Percentiles rank a stretch among this genome's conserved stretches.
These are phyloP conservation scores for Leucosticte australis DNA, from an alignment of 2,113 vertebrate species.

Conservation along the genomic window DNA sequence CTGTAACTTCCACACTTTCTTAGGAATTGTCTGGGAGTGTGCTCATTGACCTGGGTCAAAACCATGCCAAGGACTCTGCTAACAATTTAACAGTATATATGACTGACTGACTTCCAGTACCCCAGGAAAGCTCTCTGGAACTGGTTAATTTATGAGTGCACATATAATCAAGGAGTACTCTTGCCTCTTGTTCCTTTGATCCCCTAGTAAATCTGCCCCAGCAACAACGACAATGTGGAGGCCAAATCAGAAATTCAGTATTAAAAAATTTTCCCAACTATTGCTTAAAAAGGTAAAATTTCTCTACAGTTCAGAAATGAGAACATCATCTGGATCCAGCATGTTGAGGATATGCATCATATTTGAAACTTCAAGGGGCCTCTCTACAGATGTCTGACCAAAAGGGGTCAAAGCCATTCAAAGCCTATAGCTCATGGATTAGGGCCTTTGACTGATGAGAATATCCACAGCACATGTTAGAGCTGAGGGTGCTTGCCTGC, in stretches of 20 bases:
- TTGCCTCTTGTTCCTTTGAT: conserved; percentile 39
- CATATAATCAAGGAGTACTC: conserved; percentile 2
- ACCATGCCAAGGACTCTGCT: conserved; percentile 15
- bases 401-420: conserved; percentile 49
- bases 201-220: conserved; percentile 48
- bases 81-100: conserved; percentile 42
- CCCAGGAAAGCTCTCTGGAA: conserved; percentile 17
- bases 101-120: conserved; percentile 39
- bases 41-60: not conserved
- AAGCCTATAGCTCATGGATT: not conserved
- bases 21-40: not conserved
- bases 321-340: conserved; percentile 73
- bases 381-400: conserved; percentile 71
- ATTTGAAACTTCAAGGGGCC: conserved; percentile 67
- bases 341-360: conserved; percentile 65
- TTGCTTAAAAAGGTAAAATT: conserved; percentile 62
- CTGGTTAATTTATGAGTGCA: conserved; percentile 37
- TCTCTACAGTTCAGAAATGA: conserved; percentile 54
- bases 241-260: conserved; percentile 68
- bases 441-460: conserved; percentile 33
- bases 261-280: conserved; percentile 69
- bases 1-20: not conserved
- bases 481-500: not conserved
- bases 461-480: conserved; percentile 17
- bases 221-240: conserved; percentile 37